Evolutionary conservation across 2,888 invertebrate genomes (phyloP).

Genomic region (Hermodice carunculata): DNA sequence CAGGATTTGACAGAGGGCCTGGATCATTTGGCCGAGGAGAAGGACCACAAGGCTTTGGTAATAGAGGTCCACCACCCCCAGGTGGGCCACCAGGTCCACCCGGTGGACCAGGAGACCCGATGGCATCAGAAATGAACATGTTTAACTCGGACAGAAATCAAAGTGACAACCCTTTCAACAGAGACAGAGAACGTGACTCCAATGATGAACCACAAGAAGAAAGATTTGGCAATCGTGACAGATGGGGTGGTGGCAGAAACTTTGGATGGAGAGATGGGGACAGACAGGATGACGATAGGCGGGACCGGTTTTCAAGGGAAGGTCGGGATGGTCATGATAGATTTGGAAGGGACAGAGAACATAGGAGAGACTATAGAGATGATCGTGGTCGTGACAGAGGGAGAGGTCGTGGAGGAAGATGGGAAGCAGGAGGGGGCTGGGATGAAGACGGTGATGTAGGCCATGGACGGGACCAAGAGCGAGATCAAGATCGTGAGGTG

Average conservation of each 20-base stretch:
- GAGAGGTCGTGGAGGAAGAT: neutral
- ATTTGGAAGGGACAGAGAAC: neutral
- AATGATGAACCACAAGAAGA: too few species aligned
- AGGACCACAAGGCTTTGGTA: too few species aligned
- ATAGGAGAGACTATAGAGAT: neutral
- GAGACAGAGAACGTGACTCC: slow-evolving; percentile 1
- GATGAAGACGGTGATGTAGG: neutral
- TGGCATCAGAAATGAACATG: neutral
- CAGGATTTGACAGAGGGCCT: too few species aligned
- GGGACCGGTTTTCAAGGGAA: too few species aligned
- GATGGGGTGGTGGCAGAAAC: neutral
- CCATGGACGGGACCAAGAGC: neutral
- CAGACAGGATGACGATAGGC: slow-evolving; percentile 1
- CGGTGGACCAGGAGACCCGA: neutral
- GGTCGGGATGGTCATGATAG: neutral
- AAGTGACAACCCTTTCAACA: too few species aligned
- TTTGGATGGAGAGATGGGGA: neutral
- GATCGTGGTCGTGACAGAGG: slow-evolving; percentile 6
- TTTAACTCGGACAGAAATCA: too few species aligned
- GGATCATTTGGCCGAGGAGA: too few species aligned
- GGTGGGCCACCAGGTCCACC: neutral
- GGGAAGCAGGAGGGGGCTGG: neutral
- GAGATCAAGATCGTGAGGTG: neutral
- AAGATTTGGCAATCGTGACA: too few species aligned
- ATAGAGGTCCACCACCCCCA: slow-evolving; percentile 1